phyloP scores from a whole-genome alignment of 2,888 invertebrate genomes.

The Ochropleura plecta region DNA sequence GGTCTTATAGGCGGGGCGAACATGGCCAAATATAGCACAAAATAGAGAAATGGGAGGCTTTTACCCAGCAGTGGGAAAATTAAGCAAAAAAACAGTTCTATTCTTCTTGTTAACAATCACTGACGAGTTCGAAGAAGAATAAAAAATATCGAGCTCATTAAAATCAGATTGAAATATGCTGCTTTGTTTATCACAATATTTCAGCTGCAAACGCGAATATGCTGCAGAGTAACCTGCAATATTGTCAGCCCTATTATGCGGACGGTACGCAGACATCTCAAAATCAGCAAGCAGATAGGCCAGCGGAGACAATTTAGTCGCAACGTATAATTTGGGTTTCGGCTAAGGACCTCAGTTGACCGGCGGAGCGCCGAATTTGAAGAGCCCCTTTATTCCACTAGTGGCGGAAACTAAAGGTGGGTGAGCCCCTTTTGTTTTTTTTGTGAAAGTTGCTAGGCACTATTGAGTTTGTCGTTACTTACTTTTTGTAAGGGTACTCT shows the following conservation, averaged over 20 bases:
- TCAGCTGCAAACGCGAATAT: background rate
- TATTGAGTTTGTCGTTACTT: slow-evolving; percentile 13
- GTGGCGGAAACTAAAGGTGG: slow-evolving; percentile 50
- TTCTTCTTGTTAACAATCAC: background rate
- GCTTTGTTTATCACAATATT: background rate
- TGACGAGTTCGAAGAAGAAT: background rate
- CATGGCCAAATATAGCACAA: too few species aligned
- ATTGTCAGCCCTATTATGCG: slow-evolving; percentile 50
- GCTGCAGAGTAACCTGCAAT: background rate
- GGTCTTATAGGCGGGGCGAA: too few species aligned
- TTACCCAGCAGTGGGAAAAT: too few species aligned
- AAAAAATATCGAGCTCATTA: slow-evolving; percentile 6
- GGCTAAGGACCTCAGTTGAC: slow-evolving; percentile 75
- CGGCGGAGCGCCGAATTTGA: slow-evolving; percentile 79
- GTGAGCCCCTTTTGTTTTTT: slow-evolving; percentile 46
- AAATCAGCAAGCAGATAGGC: slow-evolving; percentile 78
- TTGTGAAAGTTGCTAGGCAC: slow-evolving; percentile 12
- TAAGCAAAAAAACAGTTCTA: too few species aligned
- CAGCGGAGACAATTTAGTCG: slow-evolving; percentile 82
- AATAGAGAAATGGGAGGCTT: too few species aligned
- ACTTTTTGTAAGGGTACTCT: slow-evolving; percentile 13
- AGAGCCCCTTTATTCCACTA: slow-evolving; percentile 65
- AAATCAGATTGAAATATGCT: background rate
- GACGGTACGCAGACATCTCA: slow-evolving; percentile 79
- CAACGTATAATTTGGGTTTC: slow-evolving; percentile 84